Conservation (phyloP, 2,888 invertebrate species). For the Cetonia aurata region DNA sequence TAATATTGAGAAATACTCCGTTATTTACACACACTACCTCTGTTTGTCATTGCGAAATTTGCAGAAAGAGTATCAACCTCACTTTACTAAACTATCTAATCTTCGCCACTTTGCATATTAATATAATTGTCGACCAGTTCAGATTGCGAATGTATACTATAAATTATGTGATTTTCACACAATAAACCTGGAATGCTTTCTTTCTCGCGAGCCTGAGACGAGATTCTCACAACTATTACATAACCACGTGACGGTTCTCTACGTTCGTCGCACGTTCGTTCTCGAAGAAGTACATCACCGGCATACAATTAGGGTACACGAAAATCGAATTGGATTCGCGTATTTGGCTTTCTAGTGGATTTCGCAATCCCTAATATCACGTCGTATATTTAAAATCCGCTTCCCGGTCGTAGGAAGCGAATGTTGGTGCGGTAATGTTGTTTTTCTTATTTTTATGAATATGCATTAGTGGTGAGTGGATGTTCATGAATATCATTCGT, state of each 20-base stretch:
- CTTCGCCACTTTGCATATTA: not conserved
- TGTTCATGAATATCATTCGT: no score
- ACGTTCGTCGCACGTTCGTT: constrained; percentile 16
- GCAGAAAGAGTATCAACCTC: no score
- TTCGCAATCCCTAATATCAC: not conserved
- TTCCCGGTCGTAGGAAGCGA: no score
- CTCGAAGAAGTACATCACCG: constrained; percentile 5
- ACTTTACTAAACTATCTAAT: not conserved
- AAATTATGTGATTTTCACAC: constrained; percentile 40
- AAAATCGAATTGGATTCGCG: constrained; percentile 22
- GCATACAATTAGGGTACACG: constrained; percentile 27
- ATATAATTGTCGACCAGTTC: not conserved
- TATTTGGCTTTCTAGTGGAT: constrained; percentile 21
- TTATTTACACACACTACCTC: no score
- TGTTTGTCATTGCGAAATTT: no score
- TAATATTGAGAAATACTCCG: no score
- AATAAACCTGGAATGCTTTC: constrained; percentile 32
- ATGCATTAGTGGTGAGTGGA: no score
- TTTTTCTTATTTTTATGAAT: no score
- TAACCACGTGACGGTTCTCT: constrained; percentile 2
- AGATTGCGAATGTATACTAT: not conserved
- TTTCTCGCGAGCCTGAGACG: not conserved
- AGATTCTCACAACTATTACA: constrained; percentile 36
- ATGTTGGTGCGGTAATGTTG: no score
- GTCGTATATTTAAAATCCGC: no score